Evolutionary conservation across 1,140 invertebrate species (phyloP), one percentile per base, ranked within the genome.

Genomic region (Psix sp.): DNA sequence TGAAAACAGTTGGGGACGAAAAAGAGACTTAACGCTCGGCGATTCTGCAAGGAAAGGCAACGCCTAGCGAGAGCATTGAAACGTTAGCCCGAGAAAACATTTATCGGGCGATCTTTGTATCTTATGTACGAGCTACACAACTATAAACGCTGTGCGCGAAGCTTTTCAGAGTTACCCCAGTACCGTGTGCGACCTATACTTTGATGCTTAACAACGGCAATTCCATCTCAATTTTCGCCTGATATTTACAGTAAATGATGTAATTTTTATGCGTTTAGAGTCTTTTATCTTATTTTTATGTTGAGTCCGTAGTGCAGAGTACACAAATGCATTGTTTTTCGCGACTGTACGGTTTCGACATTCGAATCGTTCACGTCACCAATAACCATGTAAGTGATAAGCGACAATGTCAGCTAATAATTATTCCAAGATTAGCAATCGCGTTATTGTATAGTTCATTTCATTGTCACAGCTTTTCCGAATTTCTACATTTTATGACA

Each of bases 201-300:
- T 74, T 74, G 52, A 39, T 68, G 59, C 65, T 68, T 68, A 68
- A 70, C 52, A 75, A 48, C 40, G 39, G 45, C 65, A 70, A 70
- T 75, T 75, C 70, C 54, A 29, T 75, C 72, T 66, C 72, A 65
- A 70, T 75, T 65, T 63, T 70, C 40, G 36, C 65, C 65, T 75
- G 63, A 65, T 59, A 65, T 75, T 75, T 68, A 39, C 59, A 29
- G 54, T 39, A 75, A 75, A 75, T 60, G 65, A 46, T 65, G 72
- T 59, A 68, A 70, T 70, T 75, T 75, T 75, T 65, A 67, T 75
- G 65, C 65, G 70, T 60, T 70, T 63, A 70, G 16, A 70, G 13
- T 39, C 39, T 57, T 63, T 56, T 38, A 45, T 62, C 56, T 60
- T 33, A 46, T 51, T 56, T 48, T 72, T 43, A n/a, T n/a, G 16